Percentiles rank a stretch among this genome's conserved stretches.
These are phyloP conservation scores for Lordiphosa clarofinis DNA, from an alignment of 1,140 invertebrate genomes.

Conservation along the genomic window DNA sequence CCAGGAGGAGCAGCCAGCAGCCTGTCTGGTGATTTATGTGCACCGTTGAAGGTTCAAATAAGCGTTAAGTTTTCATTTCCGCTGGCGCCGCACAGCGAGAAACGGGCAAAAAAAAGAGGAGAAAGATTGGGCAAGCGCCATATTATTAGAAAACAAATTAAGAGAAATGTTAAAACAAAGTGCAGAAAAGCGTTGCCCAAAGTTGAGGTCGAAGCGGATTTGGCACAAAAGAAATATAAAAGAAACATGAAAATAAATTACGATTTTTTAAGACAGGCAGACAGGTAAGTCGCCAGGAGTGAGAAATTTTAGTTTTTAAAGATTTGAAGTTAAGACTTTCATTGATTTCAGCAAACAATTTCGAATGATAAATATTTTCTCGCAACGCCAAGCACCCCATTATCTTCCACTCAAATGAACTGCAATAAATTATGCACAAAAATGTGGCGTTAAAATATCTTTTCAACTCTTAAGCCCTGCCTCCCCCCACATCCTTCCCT, in stretches of 20 bases:
- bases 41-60: conserved; percentile 77
- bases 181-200: conserved; percentile 29
- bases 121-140: conserved; percentile 57
- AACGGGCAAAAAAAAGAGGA: conserved; percentile 50
- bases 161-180: conserved; percentile 73
- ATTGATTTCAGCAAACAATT: no score
- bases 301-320: no score
- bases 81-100: conserved; percentile 52
- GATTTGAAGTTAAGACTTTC: no score
- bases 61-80: conserved; percentile 78
- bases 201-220: conserved; percentile 38
- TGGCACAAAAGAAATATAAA: neutral
- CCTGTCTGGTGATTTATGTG: conserved; percentile 74
- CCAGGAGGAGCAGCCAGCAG: conserved; percentile 12
- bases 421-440: conserved; percentile 2
- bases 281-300: no score
- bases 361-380: no score
- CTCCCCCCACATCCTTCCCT: neutral
- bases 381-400: conserved; percentile 5
- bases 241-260: no score
- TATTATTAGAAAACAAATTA: conserved; percentile 73
- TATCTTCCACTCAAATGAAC: conserved; percentile 5
- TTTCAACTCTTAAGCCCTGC: neutral
- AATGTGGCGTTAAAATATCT: conserved; percentile 11
- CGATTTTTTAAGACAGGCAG: no score